Base-by-base conservation (phyloP, 2,797 vertebrate species). In the Danio kyathit region DNA sequence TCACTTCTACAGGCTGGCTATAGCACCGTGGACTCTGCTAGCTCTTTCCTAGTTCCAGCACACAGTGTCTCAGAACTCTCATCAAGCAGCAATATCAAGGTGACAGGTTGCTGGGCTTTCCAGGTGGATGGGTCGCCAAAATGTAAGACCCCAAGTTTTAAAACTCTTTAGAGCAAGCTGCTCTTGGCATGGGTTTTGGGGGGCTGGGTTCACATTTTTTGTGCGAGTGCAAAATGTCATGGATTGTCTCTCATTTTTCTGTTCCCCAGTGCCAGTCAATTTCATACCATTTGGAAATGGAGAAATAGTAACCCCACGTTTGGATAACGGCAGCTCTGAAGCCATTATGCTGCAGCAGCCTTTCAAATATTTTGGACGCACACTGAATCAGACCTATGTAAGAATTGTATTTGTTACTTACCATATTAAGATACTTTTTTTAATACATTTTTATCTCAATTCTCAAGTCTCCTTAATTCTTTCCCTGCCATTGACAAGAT, bases 281-380 rank as follows among this genome's bases (percentile, higher is more conserved):
- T 48, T 66, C 0, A 43, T 67, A 13, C 44, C 65, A 2, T 49
- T 12, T 67, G 65, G 44, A 10, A 12, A 5, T 29, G 44, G 19
- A 49, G 65, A 67, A 48, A 49, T 6, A 8, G 6, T 49, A 5
- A 65, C 8, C 5, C 40, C 63, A 40, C n/a, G 16, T 65, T 7
- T 13, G 0, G 48, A 69, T 0, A 44, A 49, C n/a, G 66, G 66
- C 16, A 13, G 66, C 46, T 51, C 46, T 7, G 48, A n/a, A 5
- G 14, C 6, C 29, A 71, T 71, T 54, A 40, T 6, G 6, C 17
- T 54, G 9, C 14, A 71, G 1, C 49, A 43, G 5, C 38, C 69
- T 40, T 71, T 71, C 16, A 40, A 56, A 71, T 71, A 71, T 49
- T 71, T 71, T n/a, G 69, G 69, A 71, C 38, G 7, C 5, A n/a